A percentile compares a stretch with the other conserved stretches of the same genome.
These are phyloP conservation scores for Poecilia velifera DNA, from an alignment of 2,797 vertebrate species.

Conservation along the genomic window DNA sequence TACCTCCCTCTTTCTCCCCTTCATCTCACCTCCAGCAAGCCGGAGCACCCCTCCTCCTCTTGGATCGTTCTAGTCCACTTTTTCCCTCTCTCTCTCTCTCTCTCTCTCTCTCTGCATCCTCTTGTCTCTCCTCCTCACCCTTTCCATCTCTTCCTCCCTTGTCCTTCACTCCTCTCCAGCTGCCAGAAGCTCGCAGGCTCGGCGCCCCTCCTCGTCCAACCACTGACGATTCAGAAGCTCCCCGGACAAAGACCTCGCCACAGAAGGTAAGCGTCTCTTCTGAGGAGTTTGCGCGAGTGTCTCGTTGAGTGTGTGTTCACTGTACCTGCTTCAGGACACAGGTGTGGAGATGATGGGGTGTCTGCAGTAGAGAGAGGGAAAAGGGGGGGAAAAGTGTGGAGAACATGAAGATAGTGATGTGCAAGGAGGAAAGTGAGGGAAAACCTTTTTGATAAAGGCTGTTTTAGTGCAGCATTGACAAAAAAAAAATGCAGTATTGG, in stretches of 20 bases:
- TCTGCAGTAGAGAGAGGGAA: constrained; percentile 23
- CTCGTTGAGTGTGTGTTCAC: constrained; percentile 1
- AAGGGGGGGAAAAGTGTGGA: background rate
- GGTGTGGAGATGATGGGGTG: constrained; percentile 15
- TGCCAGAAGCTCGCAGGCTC: constrained; percentile 61
- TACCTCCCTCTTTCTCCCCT: constrained; percentile 77
- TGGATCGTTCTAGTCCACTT: constrained; percentile 61
- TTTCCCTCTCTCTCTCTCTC: constrained; percentile 25
- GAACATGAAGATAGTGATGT: constrained; percentile 19
- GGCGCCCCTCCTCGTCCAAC: constrained; percentile 50
- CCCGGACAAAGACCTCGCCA: constrained; percentile 64
- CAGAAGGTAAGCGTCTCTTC: constrained; percentile 57
- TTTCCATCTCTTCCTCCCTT: constrained; percentile 34
- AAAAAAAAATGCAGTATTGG: constrained; percentile 28
- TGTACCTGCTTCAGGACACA: constrained; percentile 21
- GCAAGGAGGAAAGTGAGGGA: constrained; percentile 20
- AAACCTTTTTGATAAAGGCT: constrained; percentile 5
- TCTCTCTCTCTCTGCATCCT: constrained; percentile 22
- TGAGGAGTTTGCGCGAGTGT: constrained; percentile 8
- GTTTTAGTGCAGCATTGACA: constrained; percentile 27
- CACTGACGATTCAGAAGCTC: constrained; percentile 65
- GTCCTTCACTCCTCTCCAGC: constrained; percentile 58
- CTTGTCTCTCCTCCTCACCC: constrained; percentile 37
- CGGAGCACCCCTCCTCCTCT: constrained; percentile 64
- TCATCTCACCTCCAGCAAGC: constrained; percentile 84